These are phyloP conservation scores for Paralichthys olivaceus DNA, from an alignment of 2,113 vertebrate species.

Conservation along the genomic window DNA sequence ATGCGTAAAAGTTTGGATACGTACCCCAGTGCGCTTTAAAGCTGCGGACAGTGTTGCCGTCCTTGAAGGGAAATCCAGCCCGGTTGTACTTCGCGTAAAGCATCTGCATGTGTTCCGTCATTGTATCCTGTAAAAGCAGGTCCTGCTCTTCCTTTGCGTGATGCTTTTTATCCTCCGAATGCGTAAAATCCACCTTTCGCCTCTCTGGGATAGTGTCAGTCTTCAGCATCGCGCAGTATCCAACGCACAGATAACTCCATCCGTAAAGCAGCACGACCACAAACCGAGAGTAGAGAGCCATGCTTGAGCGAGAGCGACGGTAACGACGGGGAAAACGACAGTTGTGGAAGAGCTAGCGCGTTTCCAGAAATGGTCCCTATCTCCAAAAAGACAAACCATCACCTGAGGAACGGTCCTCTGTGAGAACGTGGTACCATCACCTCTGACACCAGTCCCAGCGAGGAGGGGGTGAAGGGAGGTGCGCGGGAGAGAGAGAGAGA, in stretches of 20 bases:
- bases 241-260: constrained; percentile 83
- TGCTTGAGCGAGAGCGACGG: constrained; percentile 49
- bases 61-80: constrained; percentile 78
- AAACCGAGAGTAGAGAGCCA: constrained; percentile 79
- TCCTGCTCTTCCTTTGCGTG: constrained; percentile 50
- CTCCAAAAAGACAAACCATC: constrained; percentile 65
- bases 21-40: constrained; percentile 85
- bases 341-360: constrained; percentile 15
- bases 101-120: constrained; percentile 93
- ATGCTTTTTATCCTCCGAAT: constrained; percentile 44
- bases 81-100: constrained; percentile 89
- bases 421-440: constrained; percentile 48
- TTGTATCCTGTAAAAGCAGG: constrained; percentile 78
- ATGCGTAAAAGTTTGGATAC: constrained; percentile 65
- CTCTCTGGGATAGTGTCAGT: constrained; percentile 65
- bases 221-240: constrained; percentile 76
- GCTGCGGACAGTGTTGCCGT: constrained; percentile 94
- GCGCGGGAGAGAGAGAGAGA: neutral
- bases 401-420: constrained; percentile 50
- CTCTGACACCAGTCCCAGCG: constrained; percentile 2
- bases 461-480: neutral
- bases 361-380: constrained; percentile 54
- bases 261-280: constrained; percentile 84
- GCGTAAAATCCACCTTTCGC: constrained; percentile 61
- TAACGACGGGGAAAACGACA: neutral